Evolutionary conservation across 1,140 invertebrate species (phyloP), one percentile per base, ranked within the genome.

Genomic region (Saccostrea echinata): DNA sequence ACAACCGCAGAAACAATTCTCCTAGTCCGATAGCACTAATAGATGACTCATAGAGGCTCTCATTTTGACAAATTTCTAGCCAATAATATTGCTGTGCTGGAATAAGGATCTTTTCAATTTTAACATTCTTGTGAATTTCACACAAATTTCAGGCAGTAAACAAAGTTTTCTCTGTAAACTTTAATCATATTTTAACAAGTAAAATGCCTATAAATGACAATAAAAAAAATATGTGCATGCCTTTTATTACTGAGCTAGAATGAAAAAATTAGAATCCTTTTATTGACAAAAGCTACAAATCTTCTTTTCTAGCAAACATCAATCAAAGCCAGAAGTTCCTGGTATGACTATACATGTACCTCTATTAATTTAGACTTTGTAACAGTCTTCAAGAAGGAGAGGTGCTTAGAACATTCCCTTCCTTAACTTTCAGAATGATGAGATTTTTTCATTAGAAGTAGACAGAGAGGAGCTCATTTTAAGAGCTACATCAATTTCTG

Each of bases 21-120:
- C 68, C 68, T 9, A 16, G 27, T 71, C 27, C 68, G 16, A 71
- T 24, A 71, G 27, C 13, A 71, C 68, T 13, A 61, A 33, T 13
- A 71, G 3, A 71, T 71, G 68, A 71, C 24, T 71, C 68, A 71
- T 33, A 30, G 24, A 71, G 30, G n/a, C 68, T 71, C 68, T 30
- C 27, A 13, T 30, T 71, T 24, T 71, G 68, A 71, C 68, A 71
- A 71, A 71, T 71, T 71, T 61, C n/a, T 33, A 71, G 68, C 68
- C 68, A 71, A 71, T 71, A 71, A 30, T 30, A 71, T 71, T 30
- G 24, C 2, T 30, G 68, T 57, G 21, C 3, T 21, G 55, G 55
- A 57, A 57, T 16, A 57, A 33, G 68, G 30, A 30, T 30, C 9
- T 71, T 30, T 27, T 24, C 68, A 71, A 71, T 71, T 71, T 71